Evolutionary conservation across 2,113 vertebrate species (phyloP).

Genomic region (Turdus rufiventris): DNA sequence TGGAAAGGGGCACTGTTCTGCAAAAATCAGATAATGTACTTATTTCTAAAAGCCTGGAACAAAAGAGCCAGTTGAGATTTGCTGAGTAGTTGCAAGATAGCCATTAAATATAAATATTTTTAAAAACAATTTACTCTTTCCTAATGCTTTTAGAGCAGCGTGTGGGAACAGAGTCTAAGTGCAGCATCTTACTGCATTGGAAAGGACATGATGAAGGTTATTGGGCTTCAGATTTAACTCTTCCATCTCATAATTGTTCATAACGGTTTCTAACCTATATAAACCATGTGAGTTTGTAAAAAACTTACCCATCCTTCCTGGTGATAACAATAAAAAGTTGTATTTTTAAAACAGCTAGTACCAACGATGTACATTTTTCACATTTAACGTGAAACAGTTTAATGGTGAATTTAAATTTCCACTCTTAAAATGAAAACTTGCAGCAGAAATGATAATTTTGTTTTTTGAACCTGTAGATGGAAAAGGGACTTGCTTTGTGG

Average conservation of each 20-base stretch:
- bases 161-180: constrained; percentile 30
- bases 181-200: constrained; percentile 8
- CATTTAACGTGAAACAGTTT: not conserved
- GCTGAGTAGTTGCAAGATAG: constrained; percentile 52
- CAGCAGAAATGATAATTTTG: not conserved
- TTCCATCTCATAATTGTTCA: not conserved
- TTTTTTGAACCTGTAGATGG: not conserved
- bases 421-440: not conserved
- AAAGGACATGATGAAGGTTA: constrained; percentile 49
- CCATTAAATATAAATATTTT: constrained; percentile 67
- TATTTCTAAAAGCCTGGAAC: constrained; percentile 58
- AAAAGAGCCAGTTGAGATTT: constrained; percentile 37
- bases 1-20: constrained; percentile 20
- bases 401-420: not conserved
- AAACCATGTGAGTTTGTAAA: not conserved
- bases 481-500: not conserved
- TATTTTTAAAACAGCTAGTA: not conserved
- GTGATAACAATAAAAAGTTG: not conserved
- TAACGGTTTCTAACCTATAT: not conserved
- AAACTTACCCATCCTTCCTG: not conserved
- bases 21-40: constrained; percentile 49
- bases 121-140: constrained; percentile 55
- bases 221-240: not conserved
- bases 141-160: constrained; percentile 50
- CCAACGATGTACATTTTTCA: not conserved